phyloP scores from a whole-genome alignment of 2,888 invertebrate species.

The Eulithis prunata region DNA sequence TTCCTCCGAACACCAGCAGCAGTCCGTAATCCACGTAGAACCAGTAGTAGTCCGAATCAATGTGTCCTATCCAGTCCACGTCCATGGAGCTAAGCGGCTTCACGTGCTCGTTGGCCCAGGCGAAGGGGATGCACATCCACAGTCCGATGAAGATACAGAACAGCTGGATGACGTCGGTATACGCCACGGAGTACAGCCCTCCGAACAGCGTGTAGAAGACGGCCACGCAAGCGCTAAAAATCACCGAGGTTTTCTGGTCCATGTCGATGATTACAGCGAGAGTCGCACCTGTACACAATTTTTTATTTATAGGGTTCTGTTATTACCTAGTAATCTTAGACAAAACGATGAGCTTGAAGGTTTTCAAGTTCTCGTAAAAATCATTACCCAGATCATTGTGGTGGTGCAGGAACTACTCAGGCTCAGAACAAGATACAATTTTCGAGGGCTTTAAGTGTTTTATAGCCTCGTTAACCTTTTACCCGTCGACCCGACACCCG shows the following conservation, averaged over 20 bases:
- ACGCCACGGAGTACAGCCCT: conserved; percentile 98
- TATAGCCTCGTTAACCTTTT: conserved; percentile 26
- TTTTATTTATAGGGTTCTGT: too few species aligned
- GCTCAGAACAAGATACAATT: conserved; percentile 12
- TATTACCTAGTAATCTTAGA: not conserved
- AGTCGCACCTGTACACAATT: conserved; percentile 90
- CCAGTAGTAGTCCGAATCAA: conserved; percentile 89
- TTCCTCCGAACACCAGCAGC: conserved; percentile 96
- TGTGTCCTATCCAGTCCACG: conserved; percentile 94
- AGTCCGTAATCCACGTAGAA: conserved; percentile 95
- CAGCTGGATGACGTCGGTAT: conserved; percentile 98
- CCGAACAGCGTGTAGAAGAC: conserved; percentile 99
- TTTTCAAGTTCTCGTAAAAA: conserved; percentile 12
- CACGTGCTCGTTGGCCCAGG: conserved; percentile 94
- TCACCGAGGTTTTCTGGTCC: conserved; percentile 96
- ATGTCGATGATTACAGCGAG: conserved; percentile 98
- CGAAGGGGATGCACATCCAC: conserved; percentile 99
- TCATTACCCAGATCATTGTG: conserved; percentile 3
- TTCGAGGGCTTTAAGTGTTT: conserved; percentile 14
- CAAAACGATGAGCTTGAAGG: not conserved
- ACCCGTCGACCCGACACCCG: conserved; percentile 12
- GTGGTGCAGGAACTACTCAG: not conserved
- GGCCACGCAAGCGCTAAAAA: conserved; percentile 97
- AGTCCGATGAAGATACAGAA: conserved; percentile 99
- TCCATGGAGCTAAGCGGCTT: conserved; percentile 91